A percentile compares a stretch with the other conserved stretches of the same genome.
Evolutionary conservation across 2,888 invertebrate species (phyloP).

Genomic region (Boloria selene): DNA sequence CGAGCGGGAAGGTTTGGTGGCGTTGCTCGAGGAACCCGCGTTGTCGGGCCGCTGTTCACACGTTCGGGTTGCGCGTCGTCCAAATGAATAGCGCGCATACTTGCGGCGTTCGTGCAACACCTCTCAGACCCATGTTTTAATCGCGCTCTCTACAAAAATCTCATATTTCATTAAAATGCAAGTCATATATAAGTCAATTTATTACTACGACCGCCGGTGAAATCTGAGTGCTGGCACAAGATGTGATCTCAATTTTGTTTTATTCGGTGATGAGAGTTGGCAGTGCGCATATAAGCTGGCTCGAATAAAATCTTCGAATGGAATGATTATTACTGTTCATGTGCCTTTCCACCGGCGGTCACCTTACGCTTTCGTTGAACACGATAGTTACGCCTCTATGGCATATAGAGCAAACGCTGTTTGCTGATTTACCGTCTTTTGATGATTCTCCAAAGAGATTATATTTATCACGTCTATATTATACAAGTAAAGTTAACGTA

Average conservation of each 20-base stretch:
- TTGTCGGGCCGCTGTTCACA: slow-evolving; percentile 76
- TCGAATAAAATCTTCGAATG: slow-evolving; percentile 51
- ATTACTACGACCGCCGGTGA: slow-evolving; percentile 59
- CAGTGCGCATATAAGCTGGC: slow-evolving; percentile 45
- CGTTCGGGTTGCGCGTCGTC: slow-evolving; percentile 74
- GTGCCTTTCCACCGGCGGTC: slow-evolving; percentile 76
- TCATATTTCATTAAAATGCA: slow-evolving; percentile 16
- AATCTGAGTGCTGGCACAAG: slow-evolving; percentile 64
- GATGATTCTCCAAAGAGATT: slow-evolving; percentile 75
- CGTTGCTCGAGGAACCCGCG: slow-evolving; percentile 77
- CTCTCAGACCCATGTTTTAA: slow-evolving; percentile 75
- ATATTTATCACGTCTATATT: slow-evolving; percentile 36
- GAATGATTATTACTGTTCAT: slow-evolving; percentile 68
- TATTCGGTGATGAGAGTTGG: slow-evolving; percentile 32
- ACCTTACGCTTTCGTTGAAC: slow-evolving; percentile 57
- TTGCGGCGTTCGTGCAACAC: slow-evolving; percentile 76
- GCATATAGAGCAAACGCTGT: slow-evolving; percentile 61
- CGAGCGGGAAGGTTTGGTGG: slow-evolving; percentile 80
- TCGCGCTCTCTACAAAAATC: slow-evolving; percentile 31
- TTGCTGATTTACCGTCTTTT: slow-evolving; percentile 56
- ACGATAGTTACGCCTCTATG: slow-evolving; percentile 51
- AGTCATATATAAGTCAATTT: slow-evolving; percentile 53
- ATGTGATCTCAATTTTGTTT: slow-evolving; percentile 58
- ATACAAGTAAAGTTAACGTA: slow-evolving; percentile 52
- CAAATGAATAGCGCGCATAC: slow-evolving; percentile 80